A percentile compares a stretch with the other conserved stretches of the same genome.
Evolutionary conservation across 2,797 vertebrate species (phyloP).

Genomic region (Crenuchus spilurus): DNA sequence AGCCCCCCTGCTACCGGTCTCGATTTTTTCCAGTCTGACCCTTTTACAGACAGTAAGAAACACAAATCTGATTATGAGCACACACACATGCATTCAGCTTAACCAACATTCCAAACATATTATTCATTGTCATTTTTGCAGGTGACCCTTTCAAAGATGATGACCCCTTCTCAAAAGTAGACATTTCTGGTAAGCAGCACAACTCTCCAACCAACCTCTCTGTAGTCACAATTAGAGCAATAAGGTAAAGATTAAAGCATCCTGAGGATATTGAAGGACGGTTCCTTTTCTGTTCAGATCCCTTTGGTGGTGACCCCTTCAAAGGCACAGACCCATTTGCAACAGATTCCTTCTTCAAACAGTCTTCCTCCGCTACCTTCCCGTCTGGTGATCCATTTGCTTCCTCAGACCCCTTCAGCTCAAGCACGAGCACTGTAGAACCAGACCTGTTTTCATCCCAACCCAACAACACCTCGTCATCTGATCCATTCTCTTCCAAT

Average conservation of each 20-base stretch:
- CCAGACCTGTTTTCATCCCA: constrained; percentile 73
- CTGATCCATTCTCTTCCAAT: constrained; percentile 51
- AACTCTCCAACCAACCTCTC: background rate
- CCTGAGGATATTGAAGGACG: background rate
- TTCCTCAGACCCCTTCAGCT: constrained; percentile 71
- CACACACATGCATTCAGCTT: background rate
- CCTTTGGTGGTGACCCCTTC: constrained; percentile 95
- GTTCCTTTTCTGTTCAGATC: constrained; percentile 76
- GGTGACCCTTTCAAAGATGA: constrained; percentile 93
- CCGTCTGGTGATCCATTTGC: constrained; percentile 85
- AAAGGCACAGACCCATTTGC: constrained; percentile 97
- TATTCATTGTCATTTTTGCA: constrained; percentile 55
- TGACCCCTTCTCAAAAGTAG: constrained; percentile 93
- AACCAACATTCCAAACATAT: background rate
- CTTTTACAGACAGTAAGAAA: constrained; percentile 93
- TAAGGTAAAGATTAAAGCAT: too few relatives aligned
- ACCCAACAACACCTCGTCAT: constrained; percentile 55
- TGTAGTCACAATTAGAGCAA: too few relatives aligned
- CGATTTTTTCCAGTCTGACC: constrained; percentile 95
- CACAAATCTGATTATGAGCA: background rate
- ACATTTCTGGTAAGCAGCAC: constrained; percentile 77
- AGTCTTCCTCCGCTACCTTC: constrained; percentile 81
- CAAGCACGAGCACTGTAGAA: constrained; percentile 61
- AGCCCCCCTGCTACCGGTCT: constrained; percentile 79
- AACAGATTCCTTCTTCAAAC: constrained; percentile 90